Evolutionary conservation across 2,797 vertebrate genomes (phyloP).

Genomic region (Acropternis orthonyx): DNA sequence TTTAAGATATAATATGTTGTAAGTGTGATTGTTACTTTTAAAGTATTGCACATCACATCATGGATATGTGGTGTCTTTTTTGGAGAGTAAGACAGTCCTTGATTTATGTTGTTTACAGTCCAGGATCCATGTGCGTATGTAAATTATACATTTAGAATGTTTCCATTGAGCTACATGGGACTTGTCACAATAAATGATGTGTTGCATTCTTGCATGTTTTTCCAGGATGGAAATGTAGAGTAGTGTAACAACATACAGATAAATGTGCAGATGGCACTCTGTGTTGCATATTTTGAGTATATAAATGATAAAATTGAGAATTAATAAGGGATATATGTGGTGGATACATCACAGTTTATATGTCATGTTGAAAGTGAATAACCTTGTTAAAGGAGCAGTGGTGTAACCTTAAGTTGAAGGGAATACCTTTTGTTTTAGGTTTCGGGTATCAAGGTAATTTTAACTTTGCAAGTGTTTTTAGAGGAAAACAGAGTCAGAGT

Average conservation of each 20-base stretch:
- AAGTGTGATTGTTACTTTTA: conserved; percentile 48
- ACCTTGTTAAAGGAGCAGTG: background rate
- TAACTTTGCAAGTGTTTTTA: background rate
- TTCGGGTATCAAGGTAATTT: background rate
- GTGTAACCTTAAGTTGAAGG: background rate
- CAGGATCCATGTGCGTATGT: background rate
- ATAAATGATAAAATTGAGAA: background rate
- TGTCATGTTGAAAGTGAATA: background rate
- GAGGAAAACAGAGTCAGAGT: background rate
- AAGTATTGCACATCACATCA: background rate
- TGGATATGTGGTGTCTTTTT: conserved; percentile 14
- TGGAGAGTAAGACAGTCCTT: background rate
- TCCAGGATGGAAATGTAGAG: background rate
- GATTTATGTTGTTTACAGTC: conserved; percentile 29
- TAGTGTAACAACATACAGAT: background rate
- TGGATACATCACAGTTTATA: background rate
- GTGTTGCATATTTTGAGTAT: background rate
- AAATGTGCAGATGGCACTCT: background rate
- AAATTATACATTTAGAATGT: background rate
- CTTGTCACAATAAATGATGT: background rate
- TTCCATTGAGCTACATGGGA: background rate
- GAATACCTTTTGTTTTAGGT: background rate
- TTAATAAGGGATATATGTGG: background rate
- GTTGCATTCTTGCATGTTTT: conserved; percentile 46
- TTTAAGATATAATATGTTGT: conserved; percentile 58